Evolutionary conservation across 2,113 vertebrate species (phyloP).

Genomic region (Nerophis ophidion): DNA sequence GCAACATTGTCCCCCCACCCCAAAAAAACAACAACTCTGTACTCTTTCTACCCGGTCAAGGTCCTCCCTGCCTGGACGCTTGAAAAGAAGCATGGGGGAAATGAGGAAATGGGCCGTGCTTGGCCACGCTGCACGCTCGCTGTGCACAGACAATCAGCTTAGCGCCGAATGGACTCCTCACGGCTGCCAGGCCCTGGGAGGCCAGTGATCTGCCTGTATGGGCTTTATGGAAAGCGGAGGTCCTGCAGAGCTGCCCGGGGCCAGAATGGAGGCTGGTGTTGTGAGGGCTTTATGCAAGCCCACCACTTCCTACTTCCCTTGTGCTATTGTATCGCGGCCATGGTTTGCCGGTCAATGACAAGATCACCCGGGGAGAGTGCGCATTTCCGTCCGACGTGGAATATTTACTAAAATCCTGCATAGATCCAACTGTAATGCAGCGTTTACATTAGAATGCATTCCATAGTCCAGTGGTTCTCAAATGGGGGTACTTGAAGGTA

Average conservation of each 20-base stretch:
- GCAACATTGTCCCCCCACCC: not conserved
- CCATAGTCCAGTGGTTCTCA: too few species aligned
- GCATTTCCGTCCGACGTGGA: too few species aligned
- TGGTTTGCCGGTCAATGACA: not conserved
- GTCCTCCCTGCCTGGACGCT: constrained; percentile 40
- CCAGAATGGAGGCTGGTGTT: constrained; percentile 28
- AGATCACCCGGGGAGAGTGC: not conserved
- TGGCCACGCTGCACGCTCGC: constrained; percentile 56
- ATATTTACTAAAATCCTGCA: too few species aligned
- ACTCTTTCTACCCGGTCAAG: constrained; percentile 26
- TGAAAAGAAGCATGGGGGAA: constrained; percentile 54
- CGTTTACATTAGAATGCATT: too few species aligned
- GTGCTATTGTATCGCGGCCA: not conserved
- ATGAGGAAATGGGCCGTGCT: constrained; percentile 59
- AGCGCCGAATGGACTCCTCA: constrained; percentile 58
- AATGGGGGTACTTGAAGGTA: too few species aligned
- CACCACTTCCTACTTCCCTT: constrained; percentile 13
- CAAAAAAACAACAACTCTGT: constrained; percentile 21
- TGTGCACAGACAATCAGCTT: constrained; percentile 57
- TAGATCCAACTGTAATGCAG: too few species aligned
- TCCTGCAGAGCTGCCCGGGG: constrained; percentile 41
- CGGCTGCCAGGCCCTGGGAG: constrained; percentile 42
- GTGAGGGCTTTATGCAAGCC: constrained; percentile 12
- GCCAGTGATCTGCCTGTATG: constrained; percentile 47
- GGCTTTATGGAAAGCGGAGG: constrained; percentile 50